Evolutionary conservation across 2,888 invertebrate genomes (phyloP), one percentile per base, ranked within the genome.

Genomic region (Hemistola chrysoprasaria): DNA sequence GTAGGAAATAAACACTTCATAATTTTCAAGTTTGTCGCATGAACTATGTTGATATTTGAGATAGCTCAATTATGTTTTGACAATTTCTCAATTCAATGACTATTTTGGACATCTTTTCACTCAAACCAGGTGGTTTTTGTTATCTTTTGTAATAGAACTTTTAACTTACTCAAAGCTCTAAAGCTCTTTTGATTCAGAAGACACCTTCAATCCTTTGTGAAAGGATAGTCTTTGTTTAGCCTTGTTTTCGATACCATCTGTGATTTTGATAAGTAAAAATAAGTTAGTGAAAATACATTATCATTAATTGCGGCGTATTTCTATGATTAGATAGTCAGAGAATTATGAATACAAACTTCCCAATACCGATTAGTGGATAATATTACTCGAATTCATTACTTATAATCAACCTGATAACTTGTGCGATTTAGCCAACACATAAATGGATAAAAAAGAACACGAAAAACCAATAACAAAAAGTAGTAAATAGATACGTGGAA

Each of bases 111-210:
- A 16, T 16, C 16, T 16, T 16, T 4, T 4, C 53, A 40, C 41
- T 40, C 51, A 44, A 64, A 22, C 35, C 22, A 16, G 32, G 22
- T 41, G 26, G 33, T 68, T 71, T 72, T 70, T 75, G 67, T 70
- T 65, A 62, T 62, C 60, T 64, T 68, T 56, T 59, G 70, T 59
- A 62, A 71, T 47, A 69, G 65, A 65, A 66, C 76, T 74, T 73
- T 68, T 72, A 66, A 62, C 62, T 61, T 58, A 56, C 64, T 72
- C 69, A 68, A 71, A 71, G 70, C 65, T 62, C 65, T 65, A 56
- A 71, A 67, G 58, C 62, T 62, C 16, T 4, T 16, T 16, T 63
- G 36, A 8, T 22, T 41, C 38, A 37, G 35, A 51, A 51, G 32
- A 43, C 36, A 38, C 26, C 32, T 43, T 40, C 41, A 48, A 44